Base-by-base conservation (phyloP, 35 echinoderm and acorn worm species). In the Ophiothrix spiculata region DNA sequence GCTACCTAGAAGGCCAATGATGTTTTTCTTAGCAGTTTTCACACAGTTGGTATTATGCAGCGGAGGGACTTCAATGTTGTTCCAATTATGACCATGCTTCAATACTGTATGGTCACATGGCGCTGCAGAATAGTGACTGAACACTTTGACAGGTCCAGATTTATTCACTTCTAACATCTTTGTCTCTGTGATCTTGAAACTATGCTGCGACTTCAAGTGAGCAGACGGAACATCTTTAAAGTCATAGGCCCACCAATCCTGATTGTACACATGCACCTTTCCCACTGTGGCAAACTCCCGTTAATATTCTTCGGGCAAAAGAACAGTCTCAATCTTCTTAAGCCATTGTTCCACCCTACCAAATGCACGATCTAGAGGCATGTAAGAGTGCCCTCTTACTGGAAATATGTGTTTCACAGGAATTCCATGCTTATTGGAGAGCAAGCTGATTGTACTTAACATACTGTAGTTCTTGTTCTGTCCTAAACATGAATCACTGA, bases 401-500 rank as follows among this genome's bases (percentile, higher is more conserved):
- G 41, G 78, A 82, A 88, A 90, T 23, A 31, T 0, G 34, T 85
- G 56, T 11, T 37, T 28, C 4, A 79, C 56, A 46, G 64, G 29
- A 1, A 90, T 23, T 0, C 40, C 41, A 63, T 90, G 82, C 23
- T 81, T 81, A 1, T 23, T 77, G 1, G 81, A 33, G 4, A 90
- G 28, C 17, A 90, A 32, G 45, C 28, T 90, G 39, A 90, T 12
- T 25, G 80, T 79, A 32, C 64, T 74, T 0, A 90, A 73, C 36
- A 85, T 81, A 32, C 35, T 38, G 25, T 35, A 91, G 35, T 91
- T 91, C 56, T 86, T 91, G 40, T 91, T 91, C 39, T 86, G 82
- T 13, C 89, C 89, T 56, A 86, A 40, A 42, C 89, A 91, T 36
- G 81, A 90, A 33, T 91, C 83, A 42, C 89, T 91, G 34, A 91